Evolutionary conservation across 2,888 invertebrate genomes (phyloP), one percentile per base, ranked within the genome.

Genomic region (Tetragonula carbonaria): DNA sequence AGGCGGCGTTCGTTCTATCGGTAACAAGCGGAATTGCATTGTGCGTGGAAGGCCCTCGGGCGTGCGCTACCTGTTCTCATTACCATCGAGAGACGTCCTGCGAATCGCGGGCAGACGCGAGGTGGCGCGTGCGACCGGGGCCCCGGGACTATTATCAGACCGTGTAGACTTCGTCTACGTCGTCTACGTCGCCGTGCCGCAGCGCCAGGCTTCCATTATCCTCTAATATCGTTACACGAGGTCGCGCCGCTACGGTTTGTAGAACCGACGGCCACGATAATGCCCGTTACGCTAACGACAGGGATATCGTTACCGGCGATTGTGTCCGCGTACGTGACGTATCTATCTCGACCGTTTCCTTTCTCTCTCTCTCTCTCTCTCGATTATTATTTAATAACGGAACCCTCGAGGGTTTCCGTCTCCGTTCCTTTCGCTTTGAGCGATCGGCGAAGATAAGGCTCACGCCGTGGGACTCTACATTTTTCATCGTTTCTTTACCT

Each of bases 1-100:
- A 78, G 5, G 70, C 70, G 66, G 82, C 74, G 84, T 87, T 33
- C 33, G 53, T 18, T 53, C 5, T 87, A 88, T 88, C 89, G 65
- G 88, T 88, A 89, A 88, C 88, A 87, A 88, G 87, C 87, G 89
- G 89, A 89, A 89, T 89, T 88, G 89, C 87, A 89, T 89, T 88
- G 89, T 88, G 77, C 89, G 85, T 84, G 72, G 86, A 81, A 83
- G 85, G 68, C 81, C 88, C 86, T 81, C 78, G 53, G 80, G 89
- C 82, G 76, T 23, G 33, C 4, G 63, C 21, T 74, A 76, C 83
- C 83, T 80, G 18, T 76, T 87, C 87, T 86, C 89, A 86, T 88
- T 89, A 87, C 78, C 80, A 85, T 85, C 82, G 23, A 81, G 23
- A 81, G 50, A 2, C 71, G 87, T 85, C 78, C 78, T 78, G 86